Conservation (phyloP, 2,888 invertebrate genomes). For the Acleris literana region DNA sequence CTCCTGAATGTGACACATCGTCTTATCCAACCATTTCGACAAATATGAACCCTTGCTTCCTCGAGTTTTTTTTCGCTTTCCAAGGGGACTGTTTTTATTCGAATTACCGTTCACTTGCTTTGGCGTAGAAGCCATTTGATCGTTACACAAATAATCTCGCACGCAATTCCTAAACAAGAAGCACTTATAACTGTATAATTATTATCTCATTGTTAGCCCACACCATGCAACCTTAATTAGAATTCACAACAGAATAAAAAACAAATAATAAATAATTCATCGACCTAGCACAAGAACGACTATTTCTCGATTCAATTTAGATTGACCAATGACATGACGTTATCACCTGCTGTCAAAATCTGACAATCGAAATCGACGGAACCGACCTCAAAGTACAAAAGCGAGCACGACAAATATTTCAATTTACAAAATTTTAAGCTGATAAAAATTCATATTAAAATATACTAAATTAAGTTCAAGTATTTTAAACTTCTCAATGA, state of each 20-base stretch:
- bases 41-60: constrained; percentile 71
- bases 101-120: constrained; percentile 73
- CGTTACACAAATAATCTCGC: constrained; percentile 27
- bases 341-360: constrained; percentile 20
- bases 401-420: too few relatives aligned
- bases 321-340: constrained; percentile 34
- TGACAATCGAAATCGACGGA: neutral
- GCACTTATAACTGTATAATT: constrained; percentile 32
- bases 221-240: constrained; percentile 30
- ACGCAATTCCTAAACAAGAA: constrained; percentile 30
- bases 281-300: constrained; percentile 24
- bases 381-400: too few relatives aligned
- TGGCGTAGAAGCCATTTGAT: constrained; percentile 73
- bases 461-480: too few relatives aligned
- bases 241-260: constrained; percentile 31
- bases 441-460: too few relatives aligned
- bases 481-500: too few relatives aligned
- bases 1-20: constrained; percentile 73
- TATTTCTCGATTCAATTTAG: constrained; percentile 25
- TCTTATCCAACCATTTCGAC: constrained; percentile 80
- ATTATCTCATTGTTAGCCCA: constrained; percentile 35
- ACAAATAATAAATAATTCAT: constrained; percentile 36
- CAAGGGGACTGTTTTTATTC: constrained; percentile 69
- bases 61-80: constrained; percentile 79
- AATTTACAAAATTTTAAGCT: too few relatives aligned